Base-by-base conservation (phyloP, 2,888 invertebrate genomes). In the Petrolisthes manimaculis region DNA sequence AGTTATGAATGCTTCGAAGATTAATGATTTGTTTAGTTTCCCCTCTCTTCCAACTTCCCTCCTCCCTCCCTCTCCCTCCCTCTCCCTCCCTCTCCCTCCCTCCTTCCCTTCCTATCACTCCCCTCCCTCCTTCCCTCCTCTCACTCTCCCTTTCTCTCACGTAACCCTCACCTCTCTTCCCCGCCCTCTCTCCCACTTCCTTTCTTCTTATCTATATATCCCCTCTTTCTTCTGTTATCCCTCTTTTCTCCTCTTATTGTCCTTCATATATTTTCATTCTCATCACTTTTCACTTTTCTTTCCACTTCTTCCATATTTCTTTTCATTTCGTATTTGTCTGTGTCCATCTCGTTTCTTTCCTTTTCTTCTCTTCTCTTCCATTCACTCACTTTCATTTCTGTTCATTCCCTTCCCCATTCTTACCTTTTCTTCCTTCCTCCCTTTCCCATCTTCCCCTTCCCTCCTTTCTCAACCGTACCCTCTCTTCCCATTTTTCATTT, bases 171-270 rank as follows among this genome's bases (percentile, higher is more conserved):
- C 37, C 67, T 69, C 61, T 61, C 24, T 21, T 0, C 21, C 61
- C 51, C 61, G 61, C 24, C 53, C 78, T 8, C 14, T 37, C 78
- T 21, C 5, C 51, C 53, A 3, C 78, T 12, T 8, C 53, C 53
- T 37, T 18, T 79, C 55, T 18, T 37, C 14, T 54, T 55, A 18
- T 4, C 24, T 14, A 24, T 77, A 5, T 51, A 51, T 14, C 77
- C 51, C 9, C 56, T 75, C 75, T 75, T 37, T 77, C 75, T 84
- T 56, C 54, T 5, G 14, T 24, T 84, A 24, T 74, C 56, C 61
- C 18, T 75, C 37, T 84, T 24, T 84, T 37, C 8, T 51, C 51
- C 83, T 69, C 69, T n/a, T 51, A 12, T 71, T 69, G 56, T 21
- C 24, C 24, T 51, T 80, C 80, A n/a, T 24, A 5, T 18, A 9